Evolutionary conservation across 2,888 invertebrate species (phyloP).

Genomic region (Falcaria lacertinaria): DNA sequence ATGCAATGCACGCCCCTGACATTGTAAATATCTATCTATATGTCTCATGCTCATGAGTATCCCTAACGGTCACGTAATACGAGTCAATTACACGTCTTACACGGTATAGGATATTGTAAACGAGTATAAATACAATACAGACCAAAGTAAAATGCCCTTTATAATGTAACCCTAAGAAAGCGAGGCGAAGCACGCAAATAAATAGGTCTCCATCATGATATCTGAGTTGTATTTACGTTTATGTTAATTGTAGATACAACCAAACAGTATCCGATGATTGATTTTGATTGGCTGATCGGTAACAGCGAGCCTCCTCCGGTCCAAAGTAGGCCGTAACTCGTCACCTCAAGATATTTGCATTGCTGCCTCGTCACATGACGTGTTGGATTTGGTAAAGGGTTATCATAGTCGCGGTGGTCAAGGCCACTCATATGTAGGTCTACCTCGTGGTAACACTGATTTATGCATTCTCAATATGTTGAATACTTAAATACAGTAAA

Average conservation of each 20-base stretch:
- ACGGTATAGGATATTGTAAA: too few relatives aligned
- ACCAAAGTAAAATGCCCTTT: too few relatives aligned
- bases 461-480: too few relatives aligned
- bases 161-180: background rate
- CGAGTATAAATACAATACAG: too few relatives aligned
- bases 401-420: constrained; percentile 30
- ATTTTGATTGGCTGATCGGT: constrained; percentile 79
- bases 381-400: constrained; percentile 55
- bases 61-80: too few relatives aligned
- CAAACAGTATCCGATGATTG: constrained; percentile 79
- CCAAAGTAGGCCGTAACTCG: constrained; percentile 58
- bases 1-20: too few relatives aligned
- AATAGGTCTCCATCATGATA: constrained; percentile 4
- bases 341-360: constrained; percentile 53
- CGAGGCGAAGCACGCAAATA: too few relatives aligned
- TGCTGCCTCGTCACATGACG: constrained; percentile 38
- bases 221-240: constrained; percentile 57
- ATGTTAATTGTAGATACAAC: constrained; percentile 78
- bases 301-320: constrained; percentile 62
- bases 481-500: too few relatives aligned
- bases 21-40: too few relatives aligned
- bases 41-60: too few relatives aligned
- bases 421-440: constrained; percentile 28
- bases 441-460: constrained; percentile 22
- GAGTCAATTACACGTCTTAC: too few relatives aligned